A percentile compares a stretch with the other conserved stretches of the same genome.
Evolutionary conservation across 2,888 invertebrate species (phyloP).

Genomic region (Morpho helenor): DNA sequence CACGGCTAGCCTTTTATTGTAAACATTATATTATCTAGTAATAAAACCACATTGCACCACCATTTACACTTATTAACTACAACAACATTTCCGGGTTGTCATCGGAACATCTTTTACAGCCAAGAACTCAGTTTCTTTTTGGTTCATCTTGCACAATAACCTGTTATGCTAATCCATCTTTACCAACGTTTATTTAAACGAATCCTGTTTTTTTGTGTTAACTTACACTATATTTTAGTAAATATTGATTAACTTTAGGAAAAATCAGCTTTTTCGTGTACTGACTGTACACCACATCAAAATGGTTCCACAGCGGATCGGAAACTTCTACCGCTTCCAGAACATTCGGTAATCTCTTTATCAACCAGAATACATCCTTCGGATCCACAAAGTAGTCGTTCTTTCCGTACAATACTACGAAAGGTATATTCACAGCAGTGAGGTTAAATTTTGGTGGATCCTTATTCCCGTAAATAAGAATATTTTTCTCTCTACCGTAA

Average conservation of each 20-base stretch:
- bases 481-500: constrained; percentile 45
- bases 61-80: no score
- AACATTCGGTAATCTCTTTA: constrained; percentile 75
- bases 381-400: constrained; percentile 80
- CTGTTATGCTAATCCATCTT: no score
- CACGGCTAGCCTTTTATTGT: no score
- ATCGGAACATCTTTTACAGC: no score
- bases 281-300: constrained; percentile 45
- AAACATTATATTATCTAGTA: no score
- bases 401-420: constrained; percentile 49
- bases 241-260: constrained; percentile 36
- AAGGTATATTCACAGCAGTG: constrained; percentile 44
- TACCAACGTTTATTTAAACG: no score
- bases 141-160: no score
- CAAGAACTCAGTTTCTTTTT: no score
- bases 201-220: neutral
- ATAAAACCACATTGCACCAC: no score
- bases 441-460: constrained; percentile 49
- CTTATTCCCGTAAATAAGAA: constrained; percentile 42
- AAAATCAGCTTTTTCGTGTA: constrained; percentile 36
- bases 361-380: constrained; percentile 76
- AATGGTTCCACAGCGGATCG: constrained; percentile 54
- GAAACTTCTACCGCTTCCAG: constrained; percentile 75
- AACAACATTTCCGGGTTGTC: no score
- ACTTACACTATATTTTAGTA: constrained; percentile 27